These are phyloP conservation scores for Sarotherodon lohbergeri DNA, from an alignment of 2,113 vertebrate species.

Conservation along the genomic window DNA sequence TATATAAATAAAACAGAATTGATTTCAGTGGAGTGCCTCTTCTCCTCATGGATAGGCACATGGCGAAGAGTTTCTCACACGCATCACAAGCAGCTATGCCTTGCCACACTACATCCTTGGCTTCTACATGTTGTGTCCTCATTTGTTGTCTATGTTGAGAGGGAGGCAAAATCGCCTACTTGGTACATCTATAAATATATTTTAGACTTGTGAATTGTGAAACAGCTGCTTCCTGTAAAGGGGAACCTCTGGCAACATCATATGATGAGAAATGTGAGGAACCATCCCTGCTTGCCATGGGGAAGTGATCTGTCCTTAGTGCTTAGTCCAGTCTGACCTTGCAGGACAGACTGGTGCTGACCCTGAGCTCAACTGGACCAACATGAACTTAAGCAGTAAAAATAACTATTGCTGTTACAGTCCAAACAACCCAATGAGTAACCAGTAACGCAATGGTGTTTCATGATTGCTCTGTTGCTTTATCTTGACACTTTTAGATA, in stretches of 20 bases:
- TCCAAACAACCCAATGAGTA: not conserved
- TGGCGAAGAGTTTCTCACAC: not conserved
- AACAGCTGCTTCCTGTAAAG: not conserved
- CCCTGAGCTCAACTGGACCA: not conserved
- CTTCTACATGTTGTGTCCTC: not conserved
- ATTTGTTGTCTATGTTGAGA: not conserved
- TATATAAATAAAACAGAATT: not conserved
- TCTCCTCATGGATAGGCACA: not conserved
- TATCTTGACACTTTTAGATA: not conserved
- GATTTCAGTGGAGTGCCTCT: not conserved
- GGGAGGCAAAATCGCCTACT: not conserved
- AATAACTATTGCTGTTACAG: not conserved
- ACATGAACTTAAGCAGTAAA: not conserved
- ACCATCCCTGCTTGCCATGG: not conserved
- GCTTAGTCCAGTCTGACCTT: not conserved
- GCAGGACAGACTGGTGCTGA: not conserved
- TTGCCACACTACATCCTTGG: not conserved
- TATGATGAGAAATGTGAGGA: slow-evolving; percentile 11
- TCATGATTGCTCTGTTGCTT: accelerated
- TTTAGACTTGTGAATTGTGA: not conserved
- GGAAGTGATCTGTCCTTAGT: not conserved
- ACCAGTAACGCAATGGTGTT: not conserved
- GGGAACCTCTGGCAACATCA: slow-evolving; percentile 20
- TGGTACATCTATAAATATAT: not conserved
- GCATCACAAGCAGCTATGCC: not conserved